Conservation (phyloP, 2,113 vertebrate species). For the Illadopsis cleaveri region DNA sequence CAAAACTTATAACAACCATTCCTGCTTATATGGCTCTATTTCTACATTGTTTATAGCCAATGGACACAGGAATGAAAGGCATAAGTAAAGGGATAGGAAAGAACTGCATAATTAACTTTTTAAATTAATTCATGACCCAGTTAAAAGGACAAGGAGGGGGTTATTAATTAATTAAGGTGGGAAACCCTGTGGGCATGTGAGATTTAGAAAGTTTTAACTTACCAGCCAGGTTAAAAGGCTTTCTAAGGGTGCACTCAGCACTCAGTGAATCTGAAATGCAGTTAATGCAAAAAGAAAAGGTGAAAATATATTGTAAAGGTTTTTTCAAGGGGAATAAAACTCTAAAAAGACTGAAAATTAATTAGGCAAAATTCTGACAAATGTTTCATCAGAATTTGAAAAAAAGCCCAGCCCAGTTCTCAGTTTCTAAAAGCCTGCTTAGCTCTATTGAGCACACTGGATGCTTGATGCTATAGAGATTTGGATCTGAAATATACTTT, state of each 20-base stretch:
- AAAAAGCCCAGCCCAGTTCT: not conserved
- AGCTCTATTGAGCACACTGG: not conserved
- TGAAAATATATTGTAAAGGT: slow-evolving; percentile 46
- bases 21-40: slow-evolving; percentile 9
- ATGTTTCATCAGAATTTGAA: slow-evolving; percentile 23
- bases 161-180: slow-evolving; percentile 76
- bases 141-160: slow-evolving; percentile 73
- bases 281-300: slow-evolving; percentile 54
- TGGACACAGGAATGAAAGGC: slow-evolving; percentile 60
- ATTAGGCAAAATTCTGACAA: slow-evolving; percentile 49
- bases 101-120: slow-evolving; percentile 73
- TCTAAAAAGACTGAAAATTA: slow-evolving; percentile 45
- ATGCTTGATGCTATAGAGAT: not conserved
- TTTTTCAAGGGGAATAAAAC: slow-evolving; percentile 55
- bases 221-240: slow-evolving; percentile 71
- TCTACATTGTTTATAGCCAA: slow-evolving; percentile 62
- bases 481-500: not conserved
- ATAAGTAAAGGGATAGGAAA: slow-evolving; percentile 54
- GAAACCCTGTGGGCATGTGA: slow-evolving; percentile 70
- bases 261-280: slow-evolving; percentile 37
- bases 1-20: not conserved
- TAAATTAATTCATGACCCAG: slow-evolving; percentile 76
- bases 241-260: slow-evolving; percentile 38
- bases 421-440: not conserved
- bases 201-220: slow-evolving; percentile 68